Evolutionary conservation across 2,888 invertebrate genomes (phyloP), one percentile per base, ranked within the genome.

Genomic region (Drosophila peninsularis): DNA sequence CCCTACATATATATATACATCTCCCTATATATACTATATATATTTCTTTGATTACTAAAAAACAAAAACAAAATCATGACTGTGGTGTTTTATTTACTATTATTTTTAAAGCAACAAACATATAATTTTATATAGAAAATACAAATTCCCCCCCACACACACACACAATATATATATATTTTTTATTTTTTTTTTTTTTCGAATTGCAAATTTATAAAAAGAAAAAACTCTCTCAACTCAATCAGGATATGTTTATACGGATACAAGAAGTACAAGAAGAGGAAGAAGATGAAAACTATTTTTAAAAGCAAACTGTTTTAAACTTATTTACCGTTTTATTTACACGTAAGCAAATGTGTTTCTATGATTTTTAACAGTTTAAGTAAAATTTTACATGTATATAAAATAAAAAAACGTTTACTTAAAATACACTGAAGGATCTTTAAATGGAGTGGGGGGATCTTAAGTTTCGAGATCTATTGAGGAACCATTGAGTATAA

Each of bases 41-140:
- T 61, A 65, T 63, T 64, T 71, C 80, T 80, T 88, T 78, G 64
- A 76, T 72, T 73, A 65, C 69, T 68, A 67, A 60, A 82, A 64
- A 75, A 86, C 17, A 47, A 30, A 45, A 32, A 47, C 30, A 86
- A 80, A 87, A 80, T 77, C 80, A 81, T 88, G 90, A 90, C 91
- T 91, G 90, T 90, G 90, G 91, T 90, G 88, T 90, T 89, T 89
- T 80, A 82, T 80, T 81, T 88, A 88, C 87, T 89, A 89, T 87
- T 90, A 86, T 76, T 82, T 80, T 81, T 83, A 76, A 82, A 82
- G 1, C 30, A 30, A 30, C 30, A 30, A 88, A 70, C 7, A 30
- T 45, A 63, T 62, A 56, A 62, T 68, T 61, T 58, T 73, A 73
- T 61, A 54, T 62, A 62, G 78, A 64, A 68, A 62, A 50, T 14